Evolutionary conservation across 2,888 invertebrate genomes (phyloP).

Genomic region (Erebia aethiops): DNA sequence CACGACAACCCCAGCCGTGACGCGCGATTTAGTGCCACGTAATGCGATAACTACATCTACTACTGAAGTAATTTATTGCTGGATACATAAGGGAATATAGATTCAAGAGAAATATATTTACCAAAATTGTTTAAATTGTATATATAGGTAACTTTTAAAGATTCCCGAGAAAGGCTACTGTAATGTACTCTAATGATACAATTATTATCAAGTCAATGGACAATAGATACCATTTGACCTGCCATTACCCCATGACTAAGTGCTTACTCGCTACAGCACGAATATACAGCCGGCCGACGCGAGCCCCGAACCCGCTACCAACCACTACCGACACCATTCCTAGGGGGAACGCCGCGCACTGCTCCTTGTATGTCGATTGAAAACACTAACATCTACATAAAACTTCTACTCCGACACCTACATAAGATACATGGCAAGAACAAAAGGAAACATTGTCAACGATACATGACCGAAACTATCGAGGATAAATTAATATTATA

Average conservation of each 20-base stretch:
- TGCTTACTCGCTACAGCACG: constrained; percentile 79
- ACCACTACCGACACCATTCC: constrained; percentile 74
- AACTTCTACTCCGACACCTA: constrained; percentile 76
- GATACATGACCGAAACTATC: constrained; percentile 67
- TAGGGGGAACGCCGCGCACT: constrained; percentile 77
- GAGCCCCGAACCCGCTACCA: constrained; percentile 63
- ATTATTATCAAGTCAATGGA: constrained; percentile 83
- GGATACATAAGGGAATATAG: constrained; percentile 82
- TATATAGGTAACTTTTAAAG: constrained; percentile 82
- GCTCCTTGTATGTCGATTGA: constrained; percentile 78
- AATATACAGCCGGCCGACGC: constrained; percentile 75
- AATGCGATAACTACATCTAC: constrained; percentile 77
- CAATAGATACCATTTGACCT: constrained; percentile 81
- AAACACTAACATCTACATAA: constrained; percentile 77
- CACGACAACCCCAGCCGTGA: constrained; percentile 2
- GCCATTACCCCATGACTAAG: constrained; percentile 76
- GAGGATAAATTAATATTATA: constrained; percentile 51
- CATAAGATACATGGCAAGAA: constrained; percentile 81
- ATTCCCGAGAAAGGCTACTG: constrained; percentile 82
- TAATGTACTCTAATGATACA: constrained; percentile 83
- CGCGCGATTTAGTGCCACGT: constrained; percentile 56
- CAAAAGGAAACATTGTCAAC: constrained; percentile 73
- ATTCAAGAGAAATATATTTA: constrained; percentile 82
- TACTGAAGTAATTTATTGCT: constrained; percentile 81
- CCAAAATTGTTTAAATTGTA: constrained; percentile 80